Evolutionary conservation across 2,888 invertebrate species (phyloP), one percentile per base, ranked within the genome.

Genomic region (Drosophila dives): DNA sequence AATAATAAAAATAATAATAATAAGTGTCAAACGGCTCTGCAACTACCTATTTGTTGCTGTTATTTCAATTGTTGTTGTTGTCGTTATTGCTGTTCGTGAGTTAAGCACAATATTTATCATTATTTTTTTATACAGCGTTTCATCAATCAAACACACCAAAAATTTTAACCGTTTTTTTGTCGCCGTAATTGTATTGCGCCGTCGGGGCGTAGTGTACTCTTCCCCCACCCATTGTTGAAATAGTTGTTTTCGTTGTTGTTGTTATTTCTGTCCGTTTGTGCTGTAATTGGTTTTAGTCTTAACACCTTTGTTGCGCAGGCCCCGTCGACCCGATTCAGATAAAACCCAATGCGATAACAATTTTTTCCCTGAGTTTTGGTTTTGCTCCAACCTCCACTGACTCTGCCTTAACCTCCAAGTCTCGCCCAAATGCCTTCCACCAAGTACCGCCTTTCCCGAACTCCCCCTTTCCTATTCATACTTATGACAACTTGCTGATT

Each of bases 101-200:
- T 70, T 77, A 67, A 79, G 81, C 79, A 81, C 76, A 84, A 86
- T 86, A 86, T 88, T 86, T 88, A 75, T 77, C 72, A 87, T 86
- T 88, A 80, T 83, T 80, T 83, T 77, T 82, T 62, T 74, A 71
- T 73, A 72, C 76, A 72, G 63, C 86, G 75, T 83, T 89, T 85
- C 87, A 85, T 85, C 85, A 89, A 85, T 89, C 86, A 85, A 86
- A 73, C 33, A 49, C 34, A 34, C 40, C 29, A 63, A 38, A 61
- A 69, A 73, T 89, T 85, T 85, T 89, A 85, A 85, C 89, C 33
- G 58, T 64, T 64, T 55, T 42, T 5, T 56, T 42, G 49, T 69
- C 29, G 45, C 48, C 58, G 56, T 45, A 73, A 48, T 38, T 69
- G 63, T 56, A 53, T 63, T 26, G 8, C 32, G 55, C 56, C 56